Percentiles rank a stretch among this genome's conserved stretches.
These are phyloP conservation scores for Drosophila incognita DNA, from an alignment of 2,888 invertebrate species.

Conservation along the genomic window DNA sequence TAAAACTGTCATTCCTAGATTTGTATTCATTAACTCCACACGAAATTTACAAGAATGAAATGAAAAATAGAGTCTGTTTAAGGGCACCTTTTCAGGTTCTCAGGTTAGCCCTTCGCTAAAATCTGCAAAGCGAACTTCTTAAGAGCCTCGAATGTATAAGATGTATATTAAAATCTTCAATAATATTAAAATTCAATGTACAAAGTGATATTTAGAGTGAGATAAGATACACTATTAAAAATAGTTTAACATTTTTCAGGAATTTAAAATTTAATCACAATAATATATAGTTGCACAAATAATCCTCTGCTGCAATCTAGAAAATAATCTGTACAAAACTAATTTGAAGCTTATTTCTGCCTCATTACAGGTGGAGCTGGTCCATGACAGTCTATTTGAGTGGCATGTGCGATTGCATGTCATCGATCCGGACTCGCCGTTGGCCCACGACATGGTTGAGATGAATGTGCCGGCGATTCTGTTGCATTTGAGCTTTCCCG, in stretches of 20 bases:
- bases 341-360: neutral
- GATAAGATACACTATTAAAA: too few species aligned
- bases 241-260: too few species aligned
- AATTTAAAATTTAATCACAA: neutral
- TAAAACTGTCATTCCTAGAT: neutral
- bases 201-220: neutral
- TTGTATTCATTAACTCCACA: neutral
- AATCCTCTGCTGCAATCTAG: neutral
- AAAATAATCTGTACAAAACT: neutral
- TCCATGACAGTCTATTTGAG: conserved; percentile 94
- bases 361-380: conserved; percentile 88
- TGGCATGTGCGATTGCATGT: conserved; percentile 94
- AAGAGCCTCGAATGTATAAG: too few species aligned
- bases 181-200: neutral
- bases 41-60: neutral
- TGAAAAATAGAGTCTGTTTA: neutral
- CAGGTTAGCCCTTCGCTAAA: neutral
- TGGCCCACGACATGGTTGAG: conserved; percentile 93
- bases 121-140: neutral
- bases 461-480: conserved; percentile 90
- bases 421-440: conserved; percentile 93
- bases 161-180: neutral
- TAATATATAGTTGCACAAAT: neutral
- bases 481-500: conserved; percentile 93
- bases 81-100: too few species aligned